A percentile compares a stretch with the other conserved stretches of the same genome.
phyloP scores from a whole-genome alignment of 2,888 invertebrate genomes.

The Heliconius sara region DNA sequence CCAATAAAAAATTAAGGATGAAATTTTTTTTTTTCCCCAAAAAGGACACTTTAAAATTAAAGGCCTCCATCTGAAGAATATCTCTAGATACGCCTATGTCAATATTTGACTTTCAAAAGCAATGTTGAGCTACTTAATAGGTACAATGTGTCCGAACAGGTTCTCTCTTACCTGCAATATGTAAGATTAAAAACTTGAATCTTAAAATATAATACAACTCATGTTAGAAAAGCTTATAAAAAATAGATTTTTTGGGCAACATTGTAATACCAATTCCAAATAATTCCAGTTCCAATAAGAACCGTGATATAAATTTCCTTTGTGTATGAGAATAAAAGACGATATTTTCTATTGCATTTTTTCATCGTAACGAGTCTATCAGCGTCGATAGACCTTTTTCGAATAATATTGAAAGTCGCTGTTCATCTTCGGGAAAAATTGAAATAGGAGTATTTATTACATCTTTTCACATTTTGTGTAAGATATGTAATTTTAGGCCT shows the following conservation, averaged over 20 bases:
- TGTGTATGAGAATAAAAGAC: neutral
- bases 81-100: too few relatives aligned
- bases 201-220: neutral
- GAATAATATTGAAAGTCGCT: neutral
- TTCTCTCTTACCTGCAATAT: neutral
- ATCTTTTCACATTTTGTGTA: neutral
- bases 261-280: neutral
- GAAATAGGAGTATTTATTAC: neutral
- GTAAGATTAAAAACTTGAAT: neutral
- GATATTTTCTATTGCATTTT: conserved; percentile 9
- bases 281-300: neutral
- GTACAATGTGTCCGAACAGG: neutral
- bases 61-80: too few relatives aligned
- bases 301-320: neutral
- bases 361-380: neutral
- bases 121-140: neutral
- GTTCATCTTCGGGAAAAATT: conserved; percentile 1
- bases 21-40: too few relatives aligned
- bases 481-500: neutral
- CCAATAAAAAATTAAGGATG: too few relatives aligned
- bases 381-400: neutral
- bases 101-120: too few relatives aligned
- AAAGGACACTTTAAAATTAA: too few relatives aligned
- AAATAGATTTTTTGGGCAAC: neutral
- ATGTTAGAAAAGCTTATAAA: neutral